Conservation (phyloP, 2,113 vertebrate species). For the Solea solea region DNA sequence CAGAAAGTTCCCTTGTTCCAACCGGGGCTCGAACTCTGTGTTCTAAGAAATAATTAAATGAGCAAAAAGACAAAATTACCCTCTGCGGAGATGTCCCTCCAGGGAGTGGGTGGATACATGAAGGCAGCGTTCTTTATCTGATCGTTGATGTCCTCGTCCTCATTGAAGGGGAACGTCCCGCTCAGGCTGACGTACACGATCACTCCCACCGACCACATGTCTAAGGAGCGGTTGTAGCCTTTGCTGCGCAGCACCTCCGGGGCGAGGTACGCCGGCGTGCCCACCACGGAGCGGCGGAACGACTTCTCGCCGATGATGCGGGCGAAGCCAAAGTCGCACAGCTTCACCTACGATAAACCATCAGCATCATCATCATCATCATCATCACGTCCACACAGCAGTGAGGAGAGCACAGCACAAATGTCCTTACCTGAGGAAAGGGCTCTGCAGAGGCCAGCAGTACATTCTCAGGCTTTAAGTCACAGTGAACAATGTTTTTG, state of each 20-base stretch:
- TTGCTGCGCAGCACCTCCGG: constrained; percentile 97
- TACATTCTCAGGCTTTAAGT: constrained; percentile 98
- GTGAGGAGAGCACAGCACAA: neutral
- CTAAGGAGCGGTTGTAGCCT: constrained; percentile 97
- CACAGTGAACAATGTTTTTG: constrained; percentile 99
- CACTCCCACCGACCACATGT: constrained; percentile 99
- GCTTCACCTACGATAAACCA: constrained; percentile 86
- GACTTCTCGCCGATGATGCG: constrained; percentile 98
- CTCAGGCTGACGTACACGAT: constrained; percentile 97
- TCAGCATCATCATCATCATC: neutral
- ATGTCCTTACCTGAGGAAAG: constrained; percentile 90
- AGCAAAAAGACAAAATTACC: constrained; percentile 74
- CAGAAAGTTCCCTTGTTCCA: too few relatives aligned
- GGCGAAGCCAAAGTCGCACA: constrained; percentile 97
- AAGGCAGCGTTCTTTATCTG: constrained; percentile 98
- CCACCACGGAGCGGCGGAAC: constrained; percentile 95
- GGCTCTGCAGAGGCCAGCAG: constrained; percentile 97
- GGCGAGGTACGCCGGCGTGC: constrained; percentile 95
- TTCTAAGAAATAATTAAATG: too few relatives aligned
- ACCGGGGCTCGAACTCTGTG: too few relatives aligned
- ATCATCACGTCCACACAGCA: neutral
- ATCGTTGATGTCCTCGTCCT: constrained; percentile 98
- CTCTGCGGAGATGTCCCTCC: constrained; percentile 95
- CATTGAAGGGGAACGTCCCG: constrained; percentile 97
- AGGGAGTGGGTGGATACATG: constrained; percentile 96